phyloP scores from a whole-genome alignment of 2,888 invertebrate species.

The Automeris io region DNA sequence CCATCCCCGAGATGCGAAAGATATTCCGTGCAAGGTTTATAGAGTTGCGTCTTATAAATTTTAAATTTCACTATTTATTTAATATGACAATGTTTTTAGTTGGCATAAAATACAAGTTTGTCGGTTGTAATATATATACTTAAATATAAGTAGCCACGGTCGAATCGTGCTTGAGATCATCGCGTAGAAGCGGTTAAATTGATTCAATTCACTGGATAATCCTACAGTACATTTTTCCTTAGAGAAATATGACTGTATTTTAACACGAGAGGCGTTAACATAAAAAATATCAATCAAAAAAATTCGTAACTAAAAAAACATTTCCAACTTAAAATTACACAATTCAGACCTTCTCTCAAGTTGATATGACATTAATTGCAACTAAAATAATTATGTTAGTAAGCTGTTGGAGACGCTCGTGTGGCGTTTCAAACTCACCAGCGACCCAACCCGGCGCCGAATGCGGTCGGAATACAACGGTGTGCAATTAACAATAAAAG shows the following conservation, averaged over 20 bases:
- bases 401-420: constrained; percentile 33
- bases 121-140: constrained; percentile 33
- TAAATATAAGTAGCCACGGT: constrained; percentile 47
- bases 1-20: too few species aligned
- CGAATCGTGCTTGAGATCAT: constrained; percentile 65
- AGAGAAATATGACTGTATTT: constrained; percentile 37
- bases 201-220: constrained; percentile 62
- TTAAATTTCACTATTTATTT: too few species aligned
- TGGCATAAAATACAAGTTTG: too few species aligned
- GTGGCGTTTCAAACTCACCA: neutral
- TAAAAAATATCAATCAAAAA: constrained; percentile 40
- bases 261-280: constrained; percentile 43
- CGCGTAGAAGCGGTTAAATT: constrained; percentile 55
- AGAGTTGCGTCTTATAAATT: too few species aligned
- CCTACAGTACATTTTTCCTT: constrained; percentile 40
- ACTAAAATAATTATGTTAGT: constrained; percentile 54
- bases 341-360: constrained; percentile 46
- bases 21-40: too few species aligned
- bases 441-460: neutral
- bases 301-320: constrained; percentile 42
- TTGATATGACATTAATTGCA: constrained; percentile 62
- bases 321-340: constrained; percentile 42
- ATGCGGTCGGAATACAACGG: neutral
- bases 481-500: too few species aligned
- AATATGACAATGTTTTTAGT: too few species aligned